Evolutionary conservation across 2,888 invertebrate genomes (phyloP).

Genomic region (Cyclophora albipunctata): DNA sequence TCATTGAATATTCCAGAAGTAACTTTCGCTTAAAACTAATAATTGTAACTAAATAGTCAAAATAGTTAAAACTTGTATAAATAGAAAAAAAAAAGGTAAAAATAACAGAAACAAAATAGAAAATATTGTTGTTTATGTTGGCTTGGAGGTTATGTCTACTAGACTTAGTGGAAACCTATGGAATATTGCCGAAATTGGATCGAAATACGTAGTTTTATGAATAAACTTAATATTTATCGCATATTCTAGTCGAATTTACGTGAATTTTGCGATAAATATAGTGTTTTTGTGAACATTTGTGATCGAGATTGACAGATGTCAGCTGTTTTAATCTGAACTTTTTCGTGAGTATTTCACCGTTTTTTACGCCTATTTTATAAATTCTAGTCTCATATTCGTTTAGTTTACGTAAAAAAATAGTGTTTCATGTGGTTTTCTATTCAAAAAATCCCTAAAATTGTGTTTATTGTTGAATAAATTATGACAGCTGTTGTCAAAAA

Average conservation of each 20-base stretch:
- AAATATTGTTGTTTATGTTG: too few species aligned
- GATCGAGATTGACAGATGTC: conserved; percentile 68
- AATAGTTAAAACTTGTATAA: too few species aligned
- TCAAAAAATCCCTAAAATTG: not conserved
- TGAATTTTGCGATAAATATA: conserved; percentile 30
- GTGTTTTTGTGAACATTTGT: conserved; percentile 69
- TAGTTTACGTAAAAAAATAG: not conserved
- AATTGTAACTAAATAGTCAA: too few species aligned
- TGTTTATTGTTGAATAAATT: conserved; percentile 10
- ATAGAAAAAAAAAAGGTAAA: too few species aligned
- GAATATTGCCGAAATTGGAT: conserved; percentile 62
- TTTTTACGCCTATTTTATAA: conserved; percentile 3
- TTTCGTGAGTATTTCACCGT: conserved; percentile 37
- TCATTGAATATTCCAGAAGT: too few species aligned
- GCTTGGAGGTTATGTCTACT: conserved; percentile 51
- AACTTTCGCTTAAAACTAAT: too few species aligned
- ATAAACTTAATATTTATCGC: conserved; percentile 23
- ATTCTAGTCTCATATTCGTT: not conserved
- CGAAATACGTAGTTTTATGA: conserved; percentile 34
- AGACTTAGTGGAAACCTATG: conserved; percentile 30
- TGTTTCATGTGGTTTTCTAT: not conserved
- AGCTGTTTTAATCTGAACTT: conserved; percentile 42
- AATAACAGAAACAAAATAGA: too few species aligned
- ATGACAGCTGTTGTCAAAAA: conserved; percentile 23
- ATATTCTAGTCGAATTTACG: conserved; percentile 23